Percentiles rank a stretch among this genome's conserved stretches.
phyloP scores from a whole-genome alignment of 2,797 vertebrate species.

The Anableps anableps region DNA sequence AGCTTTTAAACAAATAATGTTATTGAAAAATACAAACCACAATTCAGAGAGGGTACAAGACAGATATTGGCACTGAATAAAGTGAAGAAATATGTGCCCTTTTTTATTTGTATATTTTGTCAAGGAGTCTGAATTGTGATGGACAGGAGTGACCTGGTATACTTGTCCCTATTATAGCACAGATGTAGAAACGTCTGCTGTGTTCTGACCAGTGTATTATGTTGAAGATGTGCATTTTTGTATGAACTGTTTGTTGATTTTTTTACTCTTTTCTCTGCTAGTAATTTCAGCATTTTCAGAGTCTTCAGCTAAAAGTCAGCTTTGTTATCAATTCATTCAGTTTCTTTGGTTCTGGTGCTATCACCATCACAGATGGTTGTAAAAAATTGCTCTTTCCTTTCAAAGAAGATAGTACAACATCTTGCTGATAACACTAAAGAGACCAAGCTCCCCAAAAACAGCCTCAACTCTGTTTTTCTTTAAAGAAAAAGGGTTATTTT shows the following conservation, averaged over 20 bases:
- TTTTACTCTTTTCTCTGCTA: background rate
- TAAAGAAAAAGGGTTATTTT: no score
- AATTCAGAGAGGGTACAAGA: background rate
- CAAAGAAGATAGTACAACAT: no score
- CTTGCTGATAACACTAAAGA: background rate
- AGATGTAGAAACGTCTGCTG: background rate
- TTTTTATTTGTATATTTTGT: background rate
- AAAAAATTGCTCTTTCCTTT: background rate
- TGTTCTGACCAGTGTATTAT: background rate
- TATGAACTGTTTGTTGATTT: no score
- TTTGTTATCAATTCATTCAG: background rate
- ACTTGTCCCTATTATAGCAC: background rate
- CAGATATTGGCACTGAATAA: background rate
- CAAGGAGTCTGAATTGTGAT: background rate
- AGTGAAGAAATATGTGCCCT: background rate
- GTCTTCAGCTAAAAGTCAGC: background rate
- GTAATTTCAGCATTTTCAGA: background rate
- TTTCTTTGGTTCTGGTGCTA: background rate
- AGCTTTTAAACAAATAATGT: background rate
- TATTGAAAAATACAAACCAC: background rate
- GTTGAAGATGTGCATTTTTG: background rate
- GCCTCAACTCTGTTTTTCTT: background rate
- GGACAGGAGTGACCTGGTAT: background rate
- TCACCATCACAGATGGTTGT: background rate
- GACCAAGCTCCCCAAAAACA: background rate